These are phyloP conservation scores for Cydia fagiglandana DNA, from an alignment of 1,140 invertebrate species.

Conservation along the genomic window DNA sequence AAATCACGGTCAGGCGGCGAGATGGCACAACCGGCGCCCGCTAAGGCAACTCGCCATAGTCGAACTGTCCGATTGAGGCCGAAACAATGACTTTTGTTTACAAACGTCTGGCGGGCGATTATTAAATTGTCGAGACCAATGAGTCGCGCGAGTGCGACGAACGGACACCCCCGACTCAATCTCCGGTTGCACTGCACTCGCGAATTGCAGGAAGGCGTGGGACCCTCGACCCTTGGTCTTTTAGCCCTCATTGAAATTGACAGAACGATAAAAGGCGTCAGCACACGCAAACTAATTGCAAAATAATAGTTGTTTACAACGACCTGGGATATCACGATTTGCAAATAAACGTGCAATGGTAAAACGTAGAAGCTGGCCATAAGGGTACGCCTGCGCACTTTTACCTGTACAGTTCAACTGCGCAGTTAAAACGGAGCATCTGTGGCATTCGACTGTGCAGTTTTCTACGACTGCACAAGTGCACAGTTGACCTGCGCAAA, in stretches of 20 bases:
- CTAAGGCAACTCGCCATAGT: constrained; percentile 63
- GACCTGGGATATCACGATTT: too few species aligned
- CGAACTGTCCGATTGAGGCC: constrained; percentile 66
- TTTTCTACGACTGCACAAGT: too few species aligned
- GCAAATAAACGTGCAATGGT: too few species aligned
- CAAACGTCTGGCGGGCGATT: constrained; percentile 67
- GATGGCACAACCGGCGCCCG: constrained; percentile 59
- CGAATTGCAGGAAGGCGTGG: constrained; percentile 66
- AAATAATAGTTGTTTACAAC: not conserved
- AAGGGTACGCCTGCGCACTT: too few species aligned
- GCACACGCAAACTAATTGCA: not conserved
- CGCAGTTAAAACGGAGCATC: too few species aligned
- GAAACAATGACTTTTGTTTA: constrained; percentile 78
- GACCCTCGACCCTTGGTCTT: constrained; percentile 50
- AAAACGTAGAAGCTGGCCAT: too few species aligned
- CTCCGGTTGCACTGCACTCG: constrained; percentile 50
- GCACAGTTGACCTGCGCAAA: too few species aligned
- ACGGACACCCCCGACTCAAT: constrained; percentile 59
- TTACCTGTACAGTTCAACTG: too few species aligned
- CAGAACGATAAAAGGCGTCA: not conserved
- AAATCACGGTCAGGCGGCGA: constrained; percentile 42
- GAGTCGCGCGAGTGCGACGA: constrained; percentile 58
- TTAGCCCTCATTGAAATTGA: constrained; percentile 7
- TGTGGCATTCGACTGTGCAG: too few species aligned
- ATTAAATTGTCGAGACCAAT: constrained; percentile 62